phyloP scores from a whole-genome alignment of 2,113 vertebrate genomes.

The Lamprotornis superbus region DNA sequence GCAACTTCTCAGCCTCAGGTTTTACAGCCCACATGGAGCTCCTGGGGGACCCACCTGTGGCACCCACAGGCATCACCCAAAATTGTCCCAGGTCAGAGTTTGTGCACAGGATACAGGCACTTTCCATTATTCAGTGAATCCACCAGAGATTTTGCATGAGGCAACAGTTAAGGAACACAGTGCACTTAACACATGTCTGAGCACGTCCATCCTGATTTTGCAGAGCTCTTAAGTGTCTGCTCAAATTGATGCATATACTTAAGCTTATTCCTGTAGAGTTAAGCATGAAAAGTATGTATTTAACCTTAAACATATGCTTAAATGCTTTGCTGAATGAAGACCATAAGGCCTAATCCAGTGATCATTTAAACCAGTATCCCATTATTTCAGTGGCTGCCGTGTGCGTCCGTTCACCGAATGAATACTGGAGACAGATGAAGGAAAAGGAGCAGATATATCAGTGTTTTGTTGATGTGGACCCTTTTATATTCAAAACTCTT shows the following conservation, averaged over 20 bases:
- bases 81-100: not conserved
- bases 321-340: constrained; percentile 66
- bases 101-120: not conserved
- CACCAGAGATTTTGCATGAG: not conserved
- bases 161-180: constrained; percentile 6
- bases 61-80: not conserved
- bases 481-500: not conserved
- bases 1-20: not conserved
- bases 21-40: not conserved
- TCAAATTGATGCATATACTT: constrained; percentile 64
- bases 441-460: not conserved
- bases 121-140: not conserved
- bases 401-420: not conserved
- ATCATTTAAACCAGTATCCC: constrained; percentile 58
- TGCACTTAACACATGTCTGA: constrained; percentile 49
- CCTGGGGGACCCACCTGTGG: not conserved
- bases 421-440: not conserved
- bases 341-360: constrained; percentile 63
- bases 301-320: constrained; percentile 69
- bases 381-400: constrained; percentile 13
- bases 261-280: constrained; percentile 63
- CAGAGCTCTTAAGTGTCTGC: constrained; percentile 60
- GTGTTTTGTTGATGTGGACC: not conserved
- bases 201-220: constrained; percentile 60
- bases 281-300: constrained; percentile 61